phyloP scores from a whole-genome alignment of 1,140 invertebrate species.

The Drosophila asahinai region DNA sequence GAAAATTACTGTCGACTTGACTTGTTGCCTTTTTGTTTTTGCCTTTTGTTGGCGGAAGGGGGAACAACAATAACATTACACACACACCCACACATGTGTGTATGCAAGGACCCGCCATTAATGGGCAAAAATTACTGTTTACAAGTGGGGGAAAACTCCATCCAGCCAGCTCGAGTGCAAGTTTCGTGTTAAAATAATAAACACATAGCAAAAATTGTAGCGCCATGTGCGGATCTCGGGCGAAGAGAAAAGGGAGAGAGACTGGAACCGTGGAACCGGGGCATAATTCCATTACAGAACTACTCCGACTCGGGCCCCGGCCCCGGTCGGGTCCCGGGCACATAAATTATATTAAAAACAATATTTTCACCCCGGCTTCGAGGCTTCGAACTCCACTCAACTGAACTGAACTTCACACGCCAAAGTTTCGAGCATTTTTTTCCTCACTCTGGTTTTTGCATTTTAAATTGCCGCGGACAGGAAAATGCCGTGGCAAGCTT shows the following conservation, averaged over 20 bases:
- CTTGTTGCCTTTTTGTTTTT: slow-evolving; percentile 81
- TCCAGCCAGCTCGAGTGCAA: slow-evolving; percentile 58
- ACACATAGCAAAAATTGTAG: slow-evolving; percentile 81
- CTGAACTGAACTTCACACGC: slow-evolving; percentile 65
- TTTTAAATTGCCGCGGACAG: slow-evolving; percentile 73
- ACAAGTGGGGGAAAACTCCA: slow-evolving; percentile 66
- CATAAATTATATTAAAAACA: slow-evolving; percentile 72
- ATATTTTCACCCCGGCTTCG: slow-evolving; percentile 59
- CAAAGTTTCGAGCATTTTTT: slow-evolving; percentile 47
- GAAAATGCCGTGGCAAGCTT: slow-evolving; percentile 74
- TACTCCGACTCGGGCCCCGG: slow-evolving; percentile 24
- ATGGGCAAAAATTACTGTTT: slow-evolving; percentile 82
- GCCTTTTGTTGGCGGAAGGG: slow-evolving; percentile 10
- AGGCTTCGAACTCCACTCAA: slow-evolving; percentile 57
- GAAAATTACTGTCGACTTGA: slow-evolving; percentile 83
- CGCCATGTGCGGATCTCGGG: slow-evolving; percentile 57
- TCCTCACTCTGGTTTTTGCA: slow-evolving; percentile 50
- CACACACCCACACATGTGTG: slow-evolving; percentile 27
- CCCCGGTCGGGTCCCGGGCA: slow-evolving; percentile 10
- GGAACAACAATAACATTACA: slow-evolving; percentile 54
- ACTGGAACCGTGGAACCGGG: not conserved
- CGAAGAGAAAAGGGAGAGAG: not conserved
- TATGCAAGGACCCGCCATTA: slow-evolving; percentile 61
- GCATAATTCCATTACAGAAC: slow-evolving; percentile 77
- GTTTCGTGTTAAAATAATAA: slow-evolving; percentile 84